These are phyloP conservation scores for Akabosia matsudoensis DNA, from an alignment of 1,140 invertebrate genomes.

Conservation along the genomic window DNA sequence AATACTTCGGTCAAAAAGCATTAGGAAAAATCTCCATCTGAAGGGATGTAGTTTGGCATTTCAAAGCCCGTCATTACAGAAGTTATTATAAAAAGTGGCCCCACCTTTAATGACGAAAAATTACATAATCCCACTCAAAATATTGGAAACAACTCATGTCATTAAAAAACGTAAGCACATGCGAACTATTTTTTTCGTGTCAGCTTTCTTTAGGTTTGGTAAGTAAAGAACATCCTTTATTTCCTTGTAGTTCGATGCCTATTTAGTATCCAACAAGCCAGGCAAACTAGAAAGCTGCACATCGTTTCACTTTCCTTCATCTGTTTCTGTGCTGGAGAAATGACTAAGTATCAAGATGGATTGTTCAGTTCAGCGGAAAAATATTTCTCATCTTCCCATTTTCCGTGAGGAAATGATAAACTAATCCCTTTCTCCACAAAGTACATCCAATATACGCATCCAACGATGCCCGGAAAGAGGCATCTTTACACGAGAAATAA, in stretches of 20 bases:
- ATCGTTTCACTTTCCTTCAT: neutral
- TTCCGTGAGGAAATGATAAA: conserved; percentile 20
- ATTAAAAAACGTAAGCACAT: neutral
- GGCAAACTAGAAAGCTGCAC: neutral
- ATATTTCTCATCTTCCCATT: conserved; percentile 21
- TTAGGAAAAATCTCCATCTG: neutral
- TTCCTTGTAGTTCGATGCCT: neutral
- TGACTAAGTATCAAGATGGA: conserved; percentile 3
- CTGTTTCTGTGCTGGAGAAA: neutral
- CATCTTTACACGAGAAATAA: no score
- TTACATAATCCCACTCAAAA: neutral
- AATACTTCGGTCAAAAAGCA: neutral
- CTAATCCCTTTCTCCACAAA: conserved; percentile 12
- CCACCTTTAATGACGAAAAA: neutral
- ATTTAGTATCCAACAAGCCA: neutral
- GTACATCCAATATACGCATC: neutral
- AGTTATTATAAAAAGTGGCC: neutral
- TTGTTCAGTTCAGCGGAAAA: conserved; percentile 20
- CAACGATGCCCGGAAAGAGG: no score
- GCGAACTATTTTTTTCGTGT: neutral
- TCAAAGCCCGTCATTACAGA: neutral
- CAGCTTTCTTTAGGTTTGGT: no score
- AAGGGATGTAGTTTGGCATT: neutral
- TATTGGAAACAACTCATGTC: neutral
- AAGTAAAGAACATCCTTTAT: neutral